These are phyloP conservation scores for Sycophila texana DNA, from an alignment of 2,888 invertebrate species.

Conservation along the genomic window DNA sequence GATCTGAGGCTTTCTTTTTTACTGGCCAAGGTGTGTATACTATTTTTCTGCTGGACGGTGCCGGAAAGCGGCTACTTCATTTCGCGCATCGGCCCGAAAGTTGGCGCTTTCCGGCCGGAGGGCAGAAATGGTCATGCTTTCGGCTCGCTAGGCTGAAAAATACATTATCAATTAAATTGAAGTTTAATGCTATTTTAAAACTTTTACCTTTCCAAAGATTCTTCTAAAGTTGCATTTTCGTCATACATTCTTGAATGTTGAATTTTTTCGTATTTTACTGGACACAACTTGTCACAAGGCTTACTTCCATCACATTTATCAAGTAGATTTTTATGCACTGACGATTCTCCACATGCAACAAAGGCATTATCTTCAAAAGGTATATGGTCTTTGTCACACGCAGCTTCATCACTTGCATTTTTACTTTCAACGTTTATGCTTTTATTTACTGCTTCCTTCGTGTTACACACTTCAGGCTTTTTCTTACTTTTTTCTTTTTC, in stretches of 20 bases:
- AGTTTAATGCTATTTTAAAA: not conserved
- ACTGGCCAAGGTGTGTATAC: no score
- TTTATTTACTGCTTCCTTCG: conserved; percentile 24
- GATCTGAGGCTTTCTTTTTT: no score
- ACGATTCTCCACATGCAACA: conserved; percentile 64
- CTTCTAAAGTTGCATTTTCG: conserved; percentile 72
- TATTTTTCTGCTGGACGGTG: no score
- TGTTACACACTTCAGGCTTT: not conserved
- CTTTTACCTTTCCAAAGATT: conserved; percentile 66
- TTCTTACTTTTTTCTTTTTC: no score
- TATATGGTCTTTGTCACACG: not conserved
- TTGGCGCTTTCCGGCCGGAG: no score
- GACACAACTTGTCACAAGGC: conserved; percentile 68
- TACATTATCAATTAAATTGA: no score
- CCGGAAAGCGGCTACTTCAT: no score
- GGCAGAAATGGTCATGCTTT: no score
- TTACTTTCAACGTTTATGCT: conserved; percentile 29
- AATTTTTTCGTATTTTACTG: conserved; percentile 70
- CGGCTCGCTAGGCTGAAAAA: no score
- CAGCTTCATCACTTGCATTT: conserved; percentile 23
- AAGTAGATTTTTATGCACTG: conserved; percentile 69
- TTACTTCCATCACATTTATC: conserved; percentile 68
- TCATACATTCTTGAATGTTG: conserved; percentile 71
- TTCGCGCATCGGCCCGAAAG: no score
- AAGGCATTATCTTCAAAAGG: conserved; percentile 36